Evolutionary conservation across 2,113 vertebrate species (phyloP).

Genomic region (Anarhynchus alexandrinus): DNA sequence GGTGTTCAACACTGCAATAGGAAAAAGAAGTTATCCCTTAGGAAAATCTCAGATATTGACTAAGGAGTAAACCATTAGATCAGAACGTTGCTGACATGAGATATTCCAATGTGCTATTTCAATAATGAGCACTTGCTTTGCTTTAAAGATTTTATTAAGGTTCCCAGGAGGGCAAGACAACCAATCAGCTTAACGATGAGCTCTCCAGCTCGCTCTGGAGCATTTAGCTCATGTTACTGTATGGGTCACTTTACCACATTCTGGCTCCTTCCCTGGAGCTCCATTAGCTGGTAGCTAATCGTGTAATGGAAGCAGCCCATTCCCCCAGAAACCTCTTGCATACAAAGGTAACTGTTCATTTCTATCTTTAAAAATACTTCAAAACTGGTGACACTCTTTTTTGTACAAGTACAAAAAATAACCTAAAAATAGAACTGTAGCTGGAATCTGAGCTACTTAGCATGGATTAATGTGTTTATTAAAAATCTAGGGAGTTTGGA

Average conservation of each 20-base stretch:
- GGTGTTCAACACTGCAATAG: not conserved
- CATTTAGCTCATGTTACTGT: not conserved
- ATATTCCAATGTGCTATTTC: not conserved
- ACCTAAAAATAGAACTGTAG: constrained; percentile 6
- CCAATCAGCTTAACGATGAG: not conserved
- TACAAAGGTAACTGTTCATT: not conserved
- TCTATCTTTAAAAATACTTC: not conserved
- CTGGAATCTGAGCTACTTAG: constrained; percentile 4
- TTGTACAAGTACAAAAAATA: not conserved
- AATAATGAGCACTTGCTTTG: not conserved
- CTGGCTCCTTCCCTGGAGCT: not conserved
- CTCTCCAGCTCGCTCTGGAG: not conserved
- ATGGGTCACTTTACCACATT: not conserved
- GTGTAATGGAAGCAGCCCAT: not conserved
- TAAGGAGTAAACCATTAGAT: not conserved
- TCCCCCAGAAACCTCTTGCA: not conserved
- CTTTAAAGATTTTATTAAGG: not conserved
- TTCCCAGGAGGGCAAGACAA: not conserved
- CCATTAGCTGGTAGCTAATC: not conserved
- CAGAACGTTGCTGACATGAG: not conserved
- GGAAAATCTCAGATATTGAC: not conserved
- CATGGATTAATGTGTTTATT: constrained; percentile 24
- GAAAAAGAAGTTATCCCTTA: not conserved
- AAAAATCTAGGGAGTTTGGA: not conserved
- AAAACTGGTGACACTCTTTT: not conserved